Conservation (phyloP, 2,113 vertebrate genomes). For the Cathartes aura region DNA sequence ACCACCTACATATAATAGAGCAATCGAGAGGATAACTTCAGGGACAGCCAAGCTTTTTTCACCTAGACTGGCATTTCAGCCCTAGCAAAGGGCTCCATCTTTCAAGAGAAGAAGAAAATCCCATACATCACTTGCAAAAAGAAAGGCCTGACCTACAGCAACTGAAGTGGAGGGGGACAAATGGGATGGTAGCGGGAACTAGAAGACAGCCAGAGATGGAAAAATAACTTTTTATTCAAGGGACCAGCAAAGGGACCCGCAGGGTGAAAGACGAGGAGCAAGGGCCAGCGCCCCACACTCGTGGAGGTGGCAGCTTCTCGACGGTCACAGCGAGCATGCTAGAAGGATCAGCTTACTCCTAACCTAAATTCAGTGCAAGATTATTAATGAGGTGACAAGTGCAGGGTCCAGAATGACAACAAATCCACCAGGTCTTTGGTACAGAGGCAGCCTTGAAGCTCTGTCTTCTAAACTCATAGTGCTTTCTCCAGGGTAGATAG, state of each 20-base stretch:
- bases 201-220: not conserved
- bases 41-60: not conserved
- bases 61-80: not conserved
- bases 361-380: not conserved
- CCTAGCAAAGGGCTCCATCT: not conserved
- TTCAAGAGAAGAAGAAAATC: not conserved
- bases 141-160: not conserved
- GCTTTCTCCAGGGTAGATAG: not conserved
- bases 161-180: not conserved
- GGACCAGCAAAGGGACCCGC: not conserved
- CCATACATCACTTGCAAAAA: not conserved
- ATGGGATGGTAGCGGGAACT: not conserved
- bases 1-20: not conserved
- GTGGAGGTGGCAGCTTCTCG: not conserved
- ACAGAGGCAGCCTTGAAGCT: not conserved
- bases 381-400: slow-evolving; percentile 24
- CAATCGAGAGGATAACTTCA: not conserved
- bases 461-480: not conserved
- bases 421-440: not conserved
- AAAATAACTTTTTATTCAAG: not conserved
- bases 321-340: accelerated
- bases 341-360: not conserved
- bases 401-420: not conserved
- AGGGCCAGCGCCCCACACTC: accelerated
- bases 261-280: not conserved